Base-by-base conservation (phyloP, 1,140 invertebrate genomes). In the Eubasilissa regina region DNA sequence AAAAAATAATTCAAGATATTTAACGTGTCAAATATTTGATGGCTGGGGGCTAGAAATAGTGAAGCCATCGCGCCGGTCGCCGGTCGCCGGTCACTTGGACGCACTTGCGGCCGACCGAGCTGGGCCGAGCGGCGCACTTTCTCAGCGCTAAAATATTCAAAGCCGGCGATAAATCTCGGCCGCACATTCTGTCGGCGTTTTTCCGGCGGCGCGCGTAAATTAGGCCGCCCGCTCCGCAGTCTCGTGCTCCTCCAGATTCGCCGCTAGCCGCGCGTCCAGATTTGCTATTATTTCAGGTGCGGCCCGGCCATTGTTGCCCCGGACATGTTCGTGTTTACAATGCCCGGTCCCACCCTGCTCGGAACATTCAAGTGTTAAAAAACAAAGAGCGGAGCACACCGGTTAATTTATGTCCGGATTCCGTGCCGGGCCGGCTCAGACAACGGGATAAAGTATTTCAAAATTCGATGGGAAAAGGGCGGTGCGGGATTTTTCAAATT, bases 381-480 rank as follows among this genome's bases (percentile, higher is more conserved):
- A 77, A 77, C 62, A 77, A 77, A 77, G 62, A 53, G 19, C 60
- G 21, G 60, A 68, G 60, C 53, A 53, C 60, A 64, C 45, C 47
- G 48, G 47, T 68, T 47, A 77, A 77, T 77, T 77, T 77, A 77
- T 77, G 75, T 68, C 35, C 62, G 75, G 62, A 77, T 77, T 77
- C 58, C 58, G 75, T 60, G 75, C 75, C 75, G 15, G 25, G 25
- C 25, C 25, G 1, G 25, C 25, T 11, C 45, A 53, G 43, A 66
- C 51, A 77, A 44, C 44, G 35, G 47, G 62, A 77, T 77, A 77
- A 77, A 77, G 60, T 77, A 77, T 66, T 77, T 47, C 43, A 68
- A 53, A 77, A 77, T 64, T 77, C 75, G 66, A 77, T 55, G 62
- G 17, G 13, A 43, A n/a, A 75, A 43, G 51, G 51, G 47, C 51